Conservation (phyloP, 2,888 invertebrate genomes). For the Agriopis leucophaearia region DNA sequence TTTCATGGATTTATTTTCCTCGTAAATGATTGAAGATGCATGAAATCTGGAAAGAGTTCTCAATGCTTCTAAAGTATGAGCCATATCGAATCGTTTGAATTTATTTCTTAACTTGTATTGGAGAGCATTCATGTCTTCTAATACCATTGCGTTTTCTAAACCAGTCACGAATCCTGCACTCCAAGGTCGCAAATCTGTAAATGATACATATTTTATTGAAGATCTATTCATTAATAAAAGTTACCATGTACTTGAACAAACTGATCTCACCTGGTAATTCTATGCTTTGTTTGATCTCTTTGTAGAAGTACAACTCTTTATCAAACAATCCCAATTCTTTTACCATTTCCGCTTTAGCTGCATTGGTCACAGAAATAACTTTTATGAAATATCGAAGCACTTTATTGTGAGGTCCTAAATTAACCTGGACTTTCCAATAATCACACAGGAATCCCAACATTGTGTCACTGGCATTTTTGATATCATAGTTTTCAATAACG, state of each 20-base stretch:
- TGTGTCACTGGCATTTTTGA: slow-evolving; percentile 70
- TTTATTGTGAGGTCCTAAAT: slow-evolving; percentile 48
- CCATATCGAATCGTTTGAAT: slow-evolving; percentile 73
- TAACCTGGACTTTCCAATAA: slow-evolving; percentile 73
- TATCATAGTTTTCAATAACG: slow-evolving; percentile 55
- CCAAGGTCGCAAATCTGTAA: slow-evolving; percentile 68
- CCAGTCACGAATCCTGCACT: slow-evolving; percentile 64
- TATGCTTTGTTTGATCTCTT: slow-evolving; percentile 62
- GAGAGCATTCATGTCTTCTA: slow-evolving; percentile 72
- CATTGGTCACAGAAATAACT: slow-evolving; percentile 67
- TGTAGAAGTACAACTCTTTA: slow-evolving; percentile 72
- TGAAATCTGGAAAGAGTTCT: slow-evolving; percentile 81
- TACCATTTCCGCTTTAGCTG: slow-evolving; percentile 74
- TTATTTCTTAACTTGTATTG: slow-evolving; percentile 68
- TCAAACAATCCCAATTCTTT: slow-evolving; percentile 68
- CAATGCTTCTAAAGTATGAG: slow-evolving; percentile 78
- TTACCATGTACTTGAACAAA: neutral
- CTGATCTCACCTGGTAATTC: slow-evolving; percentile 63
- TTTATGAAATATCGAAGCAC: slow-evolving; percentile 71
- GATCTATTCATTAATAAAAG: too few relatives aligned
- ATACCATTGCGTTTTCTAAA: slow-evolving; percentile 69
- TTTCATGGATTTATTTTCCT: slow-evolving; percentile 71
- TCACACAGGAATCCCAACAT: slow-evolving; percentile 80
- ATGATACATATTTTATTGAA: neutral
- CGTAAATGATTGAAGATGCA: slow-evolving; percentile 82